Percentiles rank a stretch among this genome's conserved stretches.
These are phyloP conservation scores for Chamaea fasciata DNA, from an alignment of 2,113 vertebrate species.

Conservation along the genomic window DNA sequence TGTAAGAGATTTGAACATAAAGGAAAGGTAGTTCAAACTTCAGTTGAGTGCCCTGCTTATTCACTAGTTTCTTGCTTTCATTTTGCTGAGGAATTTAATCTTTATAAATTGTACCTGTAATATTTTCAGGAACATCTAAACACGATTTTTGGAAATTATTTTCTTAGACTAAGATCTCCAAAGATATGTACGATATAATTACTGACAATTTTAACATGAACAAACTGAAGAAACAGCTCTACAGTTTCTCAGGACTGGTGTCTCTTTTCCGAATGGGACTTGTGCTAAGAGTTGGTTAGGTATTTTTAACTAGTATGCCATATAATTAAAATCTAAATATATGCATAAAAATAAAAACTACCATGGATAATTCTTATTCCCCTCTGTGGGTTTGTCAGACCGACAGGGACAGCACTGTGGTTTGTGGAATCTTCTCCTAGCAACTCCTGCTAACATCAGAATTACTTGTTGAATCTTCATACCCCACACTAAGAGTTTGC, in stretches of 20 bases:
- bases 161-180: background rate
- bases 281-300: background rate
- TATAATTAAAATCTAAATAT: conserved; percentile 21
- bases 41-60: background rate
- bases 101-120: background rate
- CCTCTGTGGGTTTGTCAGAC: conserved; percentile 3
- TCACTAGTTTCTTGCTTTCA: background rate
- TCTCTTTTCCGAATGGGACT: background rate
- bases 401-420: background rate
- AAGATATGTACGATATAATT: background rate
- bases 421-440: conserved; percentile 18
- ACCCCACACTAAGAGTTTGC: background rate
- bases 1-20: background rate
- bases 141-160: background rate
- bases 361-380: background rate
- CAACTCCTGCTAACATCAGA: background rate
- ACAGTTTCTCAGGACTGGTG: background rate
- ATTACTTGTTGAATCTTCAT: background rate
- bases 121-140: background rate
- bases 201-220: background rate
- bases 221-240: background rate
- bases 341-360: background rate
- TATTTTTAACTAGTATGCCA: conserved; percentile 18
- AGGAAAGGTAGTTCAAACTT: background rate
- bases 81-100: background rate